These are phyloP conservation scores for Rhamphomyia laevipes DNA, from an alignment of 2,888 invertebrate species.

Conservation along the genomic window DNA sequence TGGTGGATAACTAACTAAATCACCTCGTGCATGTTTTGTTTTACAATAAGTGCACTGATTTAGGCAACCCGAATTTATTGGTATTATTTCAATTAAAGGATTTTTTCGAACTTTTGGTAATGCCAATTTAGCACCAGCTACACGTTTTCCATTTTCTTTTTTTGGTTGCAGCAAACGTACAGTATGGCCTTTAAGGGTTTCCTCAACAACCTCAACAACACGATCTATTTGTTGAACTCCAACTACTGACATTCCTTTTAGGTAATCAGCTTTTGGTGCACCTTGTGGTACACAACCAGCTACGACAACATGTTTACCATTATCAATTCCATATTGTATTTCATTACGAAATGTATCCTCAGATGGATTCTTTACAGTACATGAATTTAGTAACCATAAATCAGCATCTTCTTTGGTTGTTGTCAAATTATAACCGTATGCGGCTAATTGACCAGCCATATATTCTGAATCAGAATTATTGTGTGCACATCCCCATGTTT, in stretches of 20 bases:
- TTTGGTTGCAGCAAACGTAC: constrained; percentile 72
- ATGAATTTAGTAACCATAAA: constrained; percentile 84
- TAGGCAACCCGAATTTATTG: constrained; percentile 91
- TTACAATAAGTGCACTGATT: constrained; percentile 99
- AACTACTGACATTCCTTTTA: constrained; percentile 69
- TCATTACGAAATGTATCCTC: constrained; percentile 90
- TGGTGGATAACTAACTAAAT: constrained; percentile 86
- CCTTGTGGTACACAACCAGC: constrained; percentile 98
- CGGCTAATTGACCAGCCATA: constrained; percentile 90
- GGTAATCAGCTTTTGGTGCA: constrained; percentile 56
- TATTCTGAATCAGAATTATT: constrained; percentile 97
- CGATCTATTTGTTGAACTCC: constrained; percentile 98
- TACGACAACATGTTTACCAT: constrained; percentile 79
- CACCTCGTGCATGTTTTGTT: constrained; percentile 94
- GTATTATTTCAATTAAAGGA: constrained; percentile 92
- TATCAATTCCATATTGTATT: constrained; percentile 59
- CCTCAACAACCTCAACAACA: constrained; percentile 95
- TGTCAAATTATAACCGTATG: constrained; percentile 76
- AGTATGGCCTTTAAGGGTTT: constrained; percentile 83
- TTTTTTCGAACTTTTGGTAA: constrained; percentile 93
- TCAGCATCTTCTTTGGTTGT: constrained; percentile 72
- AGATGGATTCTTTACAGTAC: constrained; percentile 95
- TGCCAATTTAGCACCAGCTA: constrained; percentile 75
- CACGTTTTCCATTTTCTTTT: constrained; percentile 62
- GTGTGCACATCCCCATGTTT: constrained; percentile 98